phyloP scores from a whole-genome alignment of 2,888 invertebrate genomes.

The Coleophora flavipennella region DNA sequence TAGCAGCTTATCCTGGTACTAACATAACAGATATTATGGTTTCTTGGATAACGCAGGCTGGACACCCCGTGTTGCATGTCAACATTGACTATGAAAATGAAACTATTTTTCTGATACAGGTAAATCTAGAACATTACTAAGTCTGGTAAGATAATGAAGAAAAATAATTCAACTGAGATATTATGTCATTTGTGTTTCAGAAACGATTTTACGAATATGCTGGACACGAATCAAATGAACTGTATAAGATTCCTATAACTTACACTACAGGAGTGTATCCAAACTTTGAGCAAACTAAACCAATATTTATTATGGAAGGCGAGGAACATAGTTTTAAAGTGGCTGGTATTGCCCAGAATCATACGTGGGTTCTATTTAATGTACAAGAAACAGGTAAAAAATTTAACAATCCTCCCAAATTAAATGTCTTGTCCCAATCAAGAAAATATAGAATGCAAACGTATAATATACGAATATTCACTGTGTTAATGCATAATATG shows the following conservation, averaged over 20 bases:
- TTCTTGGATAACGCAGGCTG: slow-evolving; percentile 53
- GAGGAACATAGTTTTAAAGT: slow-evolving; percentile 28
- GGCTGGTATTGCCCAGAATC: slow-evolving; percentile 28
- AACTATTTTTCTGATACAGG: slow-evolving; percentile 43
- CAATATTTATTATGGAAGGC: slow-evolving; percentile 44
- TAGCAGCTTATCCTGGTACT: slow-evolving; percentile 33
- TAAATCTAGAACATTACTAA: no score
- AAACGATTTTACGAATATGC: slow-evolving; percentile 50
- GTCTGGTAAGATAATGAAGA: no score
- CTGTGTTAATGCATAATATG: no score
- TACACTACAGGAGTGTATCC: slow-evolving; percentile 37
- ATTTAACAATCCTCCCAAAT: not conserved
- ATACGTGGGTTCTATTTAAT: slow-evolving; percentile 74
- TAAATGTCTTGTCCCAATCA: not conserved
- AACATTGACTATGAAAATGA: slow-evolving; percentile 40
- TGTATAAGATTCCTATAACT: slow-evolving; percentile 59
- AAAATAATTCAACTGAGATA: no score
- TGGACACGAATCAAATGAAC: slow-evolving; percentile 35
- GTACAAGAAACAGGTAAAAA: slow-evolving; percentile 70
- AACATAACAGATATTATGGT: slow-evolving; percentile 42
- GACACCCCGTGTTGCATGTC: slow-evolving; percentile 50
- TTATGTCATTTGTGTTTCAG: slow-evolving; percentile 34
- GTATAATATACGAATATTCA: no score
- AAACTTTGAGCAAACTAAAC: slow-evolving; percentile 44
- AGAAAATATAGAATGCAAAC: no score